These are phyloP conservation scores for Bombus sibiricus DNA, from an alignment of 1,140 invertebrate genomes.

Conservation along the genomic window DNA sequence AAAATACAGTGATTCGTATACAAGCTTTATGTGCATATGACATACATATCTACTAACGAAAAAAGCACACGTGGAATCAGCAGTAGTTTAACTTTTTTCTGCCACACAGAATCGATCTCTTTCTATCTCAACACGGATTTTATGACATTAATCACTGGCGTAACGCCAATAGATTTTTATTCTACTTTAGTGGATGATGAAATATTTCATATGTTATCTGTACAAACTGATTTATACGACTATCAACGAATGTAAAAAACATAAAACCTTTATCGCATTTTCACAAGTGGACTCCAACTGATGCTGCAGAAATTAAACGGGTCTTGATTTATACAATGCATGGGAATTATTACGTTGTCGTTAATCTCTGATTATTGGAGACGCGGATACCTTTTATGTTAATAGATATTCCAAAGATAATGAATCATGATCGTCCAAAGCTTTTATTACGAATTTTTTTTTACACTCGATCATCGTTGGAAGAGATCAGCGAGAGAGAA, in stretches of 20 bases:
- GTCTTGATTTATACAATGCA: not conserved
- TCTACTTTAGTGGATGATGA: conserved; percentile 8
- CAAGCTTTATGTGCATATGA: no score
- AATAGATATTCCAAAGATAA: not conserved
- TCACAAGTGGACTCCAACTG: not conserved
- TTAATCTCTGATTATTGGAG: not conserved
- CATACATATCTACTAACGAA: not conserved
- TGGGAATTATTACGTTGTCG: not conserved
- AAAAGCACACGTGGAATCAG: not conserved
- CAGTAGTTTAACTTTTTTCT: not conserved
- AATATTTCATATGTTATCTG: not conserved
- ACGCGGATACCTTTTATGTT: not conserved
- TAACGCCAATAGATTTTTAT: not conserved
- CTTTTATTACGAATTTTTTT: not conserved
- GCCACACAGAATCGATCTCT: not conserved
- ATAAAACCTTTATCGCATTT: conserved; percentile 4
- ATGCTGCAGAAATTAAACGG: not conserved
- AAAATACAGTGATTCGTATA: not conserved
- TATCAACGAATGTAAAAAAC: not conserved
- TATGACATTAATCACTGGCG: not conserved
- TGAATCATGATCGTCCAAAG: not conserved
- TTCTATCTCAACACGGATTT: not conserved
- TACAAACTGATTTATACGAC: not conserved
- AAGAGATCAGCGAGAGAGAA: no score
- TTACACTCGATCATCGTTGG: not conserved